These are phyloP conservation scores for Rotaria socialis DNA, from an alignment of 2,888 invertebrate genomes.

Conservation along the genomic window DNA sequence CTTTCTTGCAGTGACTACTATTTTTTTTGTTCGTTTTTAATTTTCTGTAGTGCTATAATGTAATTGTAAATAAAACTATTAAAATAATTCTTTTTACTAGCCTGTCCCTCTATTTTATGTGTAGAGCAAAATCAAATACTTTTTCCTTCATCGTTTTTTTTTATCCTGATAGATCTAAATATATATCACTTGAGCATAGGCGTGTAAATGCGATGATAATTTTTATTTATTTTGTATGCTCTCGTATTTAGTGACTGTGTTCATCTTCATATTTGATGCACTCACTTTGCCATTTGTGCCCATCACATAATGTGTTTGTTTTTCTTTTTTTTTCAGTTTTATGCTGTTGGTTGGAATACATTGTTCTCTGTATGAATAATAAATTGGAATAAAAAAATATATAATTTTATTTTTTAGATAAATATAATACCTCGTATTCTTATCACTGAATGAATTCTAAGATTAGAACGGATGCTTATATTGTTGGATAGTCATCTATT, in stretches of 20 bases:
- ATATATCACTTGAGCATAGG: neutral
- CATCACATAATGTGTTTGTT: neutral
- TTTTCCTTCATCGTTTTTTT: neutral
- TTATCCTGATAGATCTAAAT: neutral
- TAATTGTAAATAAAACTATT: neutral
- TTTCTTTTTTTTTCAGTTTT: neutral
- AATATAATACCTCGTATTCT: neutral
- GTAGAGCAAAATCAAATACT: neutral
- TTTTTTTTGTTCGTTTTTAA: neutral
- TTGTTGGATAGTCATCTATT: too few relatives aligned
- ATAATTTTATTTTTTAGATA: neutral
- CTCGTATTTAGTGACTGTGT: conserved; percentile 8
- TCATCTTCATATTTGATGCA: neutral
- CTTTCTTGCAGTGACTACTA: conserved; percentile 4
- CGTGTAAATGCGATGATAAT: neutral
- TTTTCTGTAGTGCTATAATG: conserved; percentile 1
- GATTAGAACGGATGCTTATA: too few relatives aligned
- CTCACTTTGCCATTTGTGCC: neutral
- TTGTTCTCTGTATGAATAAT: conserved; percentile 14
- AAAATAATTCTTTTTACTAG: conserved; percentile 1
- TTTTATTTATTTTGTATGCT: conserved; percentile 23
- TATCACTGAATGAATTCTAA: too few relatives aligned
- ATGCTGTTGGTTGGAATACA: neutral
- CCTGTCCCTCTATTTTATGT: neutral
- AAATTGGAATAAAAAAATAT: neutral